phyloP scores from a whole-genome alignment of 2,113 vertebrate species.

The Dryoscopus gambensis region DNA sequence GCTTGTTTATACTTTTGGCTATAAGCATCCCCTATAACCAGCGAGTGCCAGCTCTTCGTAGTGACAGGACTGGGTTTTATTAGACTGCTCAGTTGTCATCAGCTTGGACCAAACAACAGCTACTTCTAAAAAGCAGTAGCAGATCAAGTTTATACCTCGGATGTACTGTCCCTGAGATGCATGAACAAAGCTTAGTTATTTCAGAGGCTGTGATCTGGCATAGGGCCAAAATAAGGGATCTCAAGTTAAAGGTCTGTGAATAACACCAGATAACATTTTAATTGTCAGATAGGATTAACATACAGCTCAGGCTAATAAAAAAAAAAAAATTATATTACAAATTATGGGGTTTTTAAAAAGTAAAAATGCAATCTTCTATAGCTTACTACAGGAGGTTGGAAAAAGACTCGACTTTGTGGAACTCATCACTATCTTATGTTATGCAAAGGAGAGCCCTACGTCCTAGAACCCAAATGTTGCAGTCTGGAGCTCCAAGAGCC shows the following conservation, averaged over 20 bases:
- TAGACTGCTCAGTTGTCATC: background rate
- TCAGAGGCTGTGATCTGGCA: background rate
- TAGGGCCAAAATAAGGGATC: background rate
- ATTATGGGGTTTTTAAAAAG: background rate
- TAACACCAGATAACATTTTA: background rate
- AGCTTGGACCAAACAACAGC: background rate
- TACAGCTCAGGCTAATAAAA: background rate
- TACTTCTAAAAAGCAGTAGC: background rate
- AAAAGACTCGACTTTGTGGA: background rate
- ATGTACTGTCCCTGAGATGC: rapidly evolving
- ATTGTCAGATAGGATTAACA: background rate
- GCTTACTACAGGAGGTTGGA: background rate
- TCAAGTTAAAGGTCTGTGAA: background rate
- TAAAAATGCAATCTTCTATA: background rate
- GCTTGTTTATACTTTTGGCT: background rate
- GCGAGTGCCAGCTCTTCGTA: background rate
- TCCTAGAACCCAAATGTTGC: background rate
- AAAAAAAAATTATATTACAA: background rate
- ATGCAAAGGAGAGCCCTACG: background rate
- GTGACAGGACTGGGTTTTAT: background rate
- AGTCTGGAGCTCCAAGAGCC: background rate
- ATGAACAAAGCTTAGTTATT: background rate
- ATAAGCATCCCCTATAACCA: background rate
- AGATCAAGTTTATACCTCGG: background rate
- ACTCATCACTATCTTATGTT: background rate